Conservation (phyloP, 2,888 invertebrate genomes). For the Lapara coniferarum region DNA sequence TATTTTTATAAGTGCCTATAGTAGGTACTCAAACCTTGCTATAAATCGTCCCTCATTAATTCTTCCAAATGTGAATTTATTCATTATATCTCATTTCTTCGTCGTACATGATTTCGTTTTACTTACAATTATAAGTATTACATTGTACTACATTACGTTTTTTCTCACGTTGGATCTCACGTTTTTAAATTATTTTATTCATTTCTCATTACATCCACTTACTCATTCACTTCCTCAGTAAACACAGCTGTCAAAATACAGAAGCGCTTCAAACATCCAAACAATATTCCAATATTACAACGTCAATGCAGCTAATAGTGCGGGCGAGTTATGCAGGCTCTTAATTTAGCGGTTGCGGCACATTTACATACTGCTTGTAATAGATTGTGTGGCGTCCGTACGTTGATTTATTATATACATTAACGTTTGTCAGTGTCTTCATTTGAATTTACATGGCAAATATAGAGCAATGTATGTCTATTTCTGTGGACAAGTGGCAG, state of each 20-base stretch:
- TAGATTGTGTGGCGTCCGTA: constrained; percentile 21
- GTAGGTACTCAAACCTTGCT: too few species aligned
- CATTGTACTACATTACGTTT: too few species aligned
- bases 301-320: constrained; percentile 7
- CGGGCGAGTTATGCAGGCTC: constrained; percentile 21
- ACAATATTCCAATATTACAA: neutral
- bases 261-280: neutral
- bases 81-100: too few species aligned
- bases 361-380: constrained; percentile 24
- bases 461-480: constrained; percentile 9
- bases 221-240: neutral
- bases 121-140: too few species aligned
- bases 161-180: too few species aligned
- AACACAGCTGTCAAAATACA: neutral
- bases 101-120: too few species aligned
- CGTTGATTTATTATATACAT: constrained; percentile 23
- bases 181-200: too few species aligned
- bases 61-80: too few species aligned
- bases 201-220: too few species aligned
- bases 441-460: constrained; percentile 21
- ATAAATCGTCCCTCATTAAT: too few species aligned
- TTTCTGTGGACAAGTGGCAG: too few species aligned
- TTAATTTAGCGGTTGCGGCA: constrained; percentile 23
- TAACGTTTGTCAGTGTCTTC: constrained; percentile 24
- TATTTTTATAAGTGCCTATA: too few species aligned